Percentiles rank a stretch among this genome's conserved stretches.
phyloP scores from a whole-genome alignment of 64 coral and sea anemone species.

The Pocillopora damicornis region DNA sequence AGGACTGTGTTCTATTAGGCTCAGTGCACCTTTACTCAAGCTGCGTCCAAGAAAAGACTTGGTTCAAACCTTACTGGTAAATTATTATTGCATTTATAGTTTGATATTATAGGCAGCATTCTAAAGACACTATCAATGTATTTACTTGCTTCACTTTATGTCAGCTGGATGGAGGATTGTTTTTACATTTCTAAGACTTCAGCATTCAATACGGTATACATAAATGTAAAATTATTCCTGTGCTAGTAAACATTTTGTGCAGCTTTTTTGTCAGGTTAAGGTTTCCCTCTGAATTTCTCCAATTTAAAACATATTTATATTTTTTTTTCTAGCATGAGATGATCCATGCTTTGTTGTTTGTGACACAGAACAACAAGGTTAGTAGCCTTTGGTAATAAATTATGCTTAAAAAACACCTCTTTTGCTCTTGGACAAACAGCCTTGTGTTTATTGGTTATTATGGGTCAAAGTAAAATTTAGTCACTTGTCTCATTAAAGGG shows the following conservation, averaged over 20 bases:
- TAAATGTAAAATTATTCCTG: not conserved
- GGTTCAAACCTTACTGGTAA: constrained; percentile 86
- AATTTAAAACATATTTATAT: not conserved
- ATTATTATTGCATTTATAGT: too few species aligned
- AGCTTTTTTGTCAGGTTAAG: not conserved
- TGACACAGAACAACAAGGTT: constrained; percentile 97
- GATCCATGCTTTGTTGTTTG: constrained; percentile 98
- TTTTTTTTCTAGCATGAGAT: constrained; percentile 86
- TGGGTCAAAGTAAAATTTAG: too few species aligned
- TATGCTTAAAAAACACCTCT: not conserved
- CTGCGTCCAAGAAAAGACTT: constrained; percentile 92
- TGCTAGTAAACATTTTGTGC: too few species aligned
- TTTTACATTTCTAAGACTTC: not conserved
- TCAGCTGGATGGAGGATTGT: too few species aligned
- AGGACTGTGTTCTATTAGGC: constrained; percentile 81
- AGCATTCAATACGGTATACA: too few species aligned
- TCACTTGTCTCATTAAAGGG: too few species aligned
- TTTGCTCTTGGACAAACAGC: not conserved
- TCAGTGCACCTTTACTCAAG: constrained; percentile 89
- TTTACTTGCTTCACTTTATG: too few species aligned
- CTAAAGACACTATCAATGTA: too few species aligned
- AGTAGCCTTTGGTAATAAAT: not conserved
- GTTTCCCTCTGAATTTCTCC: not conserved
- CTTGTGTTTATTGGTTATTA: not conserved
- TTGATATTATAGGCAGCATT: too few species aligned